Percentiles rank a stretch among this genome's conserved stretches.
Evolutionary conservation across 2,797 vertebrate genomes (phyloP).

Genomic region (Carapus acus): DNA sequence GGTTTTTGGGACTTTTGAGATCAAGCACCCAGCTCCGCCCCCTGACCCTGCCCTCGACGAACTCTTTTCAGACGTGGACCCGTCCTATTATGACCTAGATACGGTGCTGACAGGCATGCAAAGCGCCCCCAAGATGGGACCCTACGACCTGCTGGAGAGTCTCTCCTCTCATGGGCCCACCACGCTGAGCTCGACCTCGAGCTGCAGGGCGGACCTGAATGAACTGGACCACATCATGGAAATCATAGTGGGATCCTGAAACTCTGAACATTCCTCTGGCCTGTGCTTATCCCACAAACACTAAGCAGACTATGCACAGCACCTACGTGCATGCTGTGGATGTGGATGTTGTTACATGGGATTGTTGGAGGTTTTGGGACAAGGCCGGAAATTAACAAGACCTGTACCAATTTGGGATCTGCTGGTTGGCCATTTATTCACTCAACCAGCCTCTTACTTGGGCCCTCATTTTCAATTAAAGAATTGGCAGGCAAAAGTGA

Average conservation of each 20-base stretch:
- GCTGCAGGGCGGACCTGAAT: constrained; percentile 89
- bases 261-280: constrained; percentile 39
- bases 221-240: constrained; percentile 95
- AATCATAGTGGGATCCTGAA: constrained; percentile 92
- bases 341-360: constrained; percentile 59
- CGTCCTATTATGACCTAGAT: constrained; percentile 92
- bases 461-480: constrained; percentile 20
- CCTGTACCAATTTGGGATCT: constrained; percentile 24
- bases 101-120: constrained; percentile 93
- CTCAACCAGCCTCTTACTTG: constrained; percentile 18
- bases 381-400: constrained; percentile 55
- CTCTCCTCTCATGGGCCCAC: constrained; percentile 76
- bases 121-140: constrained; percentile 80
- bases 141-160: constrained; percentile 84
- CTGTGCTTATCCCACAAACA: constrained; percentile 53
- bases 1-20: constrained; percentile 90
- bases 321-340: constrained; percentile 51
- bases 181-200: constrained; percentile 70
- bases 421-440: constrained; percentile 13
- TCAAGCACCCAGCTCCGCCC: constrained; percentile 73
- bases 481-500: constrained; percentile 21
- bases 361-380: constrained; percentile 51
- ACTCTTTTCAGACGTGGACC: constrained; percentile 91
- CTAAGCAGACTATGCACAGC: constrained; percentile 61
- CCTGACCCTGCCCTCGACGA: constrained; percentile 83